phyloP scores from a whole-genome alignment of 2,797 vertebrate genomes.

The Girardinus metallicus region DNA sequence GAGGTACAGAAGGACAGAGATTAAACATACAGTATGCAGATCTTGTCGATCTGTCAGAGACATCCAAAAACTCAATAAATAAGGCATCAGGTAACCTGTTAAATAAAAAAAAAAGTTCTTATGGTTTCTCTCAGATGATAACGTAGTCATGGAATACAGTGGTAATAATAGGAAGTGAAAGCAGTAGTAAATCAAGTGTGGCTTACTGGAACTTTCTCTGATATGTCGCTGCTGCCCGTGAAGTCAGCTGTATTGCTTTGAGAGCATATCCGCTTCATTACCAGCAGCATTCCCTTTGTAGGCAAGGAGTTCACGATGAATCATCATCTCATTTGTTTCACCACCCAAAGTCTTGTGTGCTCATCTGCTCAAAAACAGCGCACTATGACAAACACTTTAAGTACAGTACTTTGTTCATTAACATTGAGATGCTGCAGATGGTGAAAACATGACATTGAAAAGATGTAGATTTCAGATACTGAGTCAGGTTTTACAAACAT shows the following conservation, averaged over 20 bases:
- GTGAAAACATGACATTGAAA: conserved; percentile 10
- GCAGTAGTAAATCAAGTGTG: conserved; percentile 48
- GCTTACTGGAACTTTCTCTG: conserved; percentile 41
- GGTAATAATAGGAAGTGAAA: conserved; percentile 40
- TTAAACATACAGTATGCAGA: conserved; percentile 30
- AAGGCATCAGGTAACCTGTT: conserved; percentile 74
- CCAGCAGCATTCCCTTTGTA: conserved; percentile 40
- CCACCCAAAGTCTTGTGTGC: conserved; percentile 32
- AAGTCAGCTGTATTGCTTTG: conserved; percentile 50
- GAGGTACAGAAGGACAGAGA: conserved; percentile 52
- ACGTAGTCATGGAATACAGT: conserved; percentile 44
- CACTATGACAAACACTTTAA: conserved; percentile 12
- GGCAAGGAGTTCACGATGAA: conserved; percentile 31
- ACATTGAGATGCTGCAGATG: conserved; percentile 30
- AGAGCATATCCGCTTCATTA: conserved; percentile 45
- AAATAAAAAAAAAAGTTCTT: conserved; percentile 2
- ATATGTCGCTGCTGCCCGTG: conserved; percentile 30
- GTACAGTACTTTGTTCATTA: conserved; percentile 25
- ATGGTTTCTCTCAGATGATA: conserved; percentile 26
- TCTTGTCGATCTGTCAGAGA: conserved; percentile 43
- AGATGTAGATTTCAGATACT: conserved; percentile 28
- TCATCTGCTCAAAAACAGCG: conserved; percentile 35
- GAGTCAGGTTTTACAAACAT: conserved; percentile 39
- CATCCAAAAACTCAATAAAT: conserved; percentile 67
- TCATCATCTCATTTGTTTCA: conserved; percentile 29